Base-by-base conservation (phyloP, 2,113 vertebrate species). In the Hemiscyllium ocellatum region DNA sequence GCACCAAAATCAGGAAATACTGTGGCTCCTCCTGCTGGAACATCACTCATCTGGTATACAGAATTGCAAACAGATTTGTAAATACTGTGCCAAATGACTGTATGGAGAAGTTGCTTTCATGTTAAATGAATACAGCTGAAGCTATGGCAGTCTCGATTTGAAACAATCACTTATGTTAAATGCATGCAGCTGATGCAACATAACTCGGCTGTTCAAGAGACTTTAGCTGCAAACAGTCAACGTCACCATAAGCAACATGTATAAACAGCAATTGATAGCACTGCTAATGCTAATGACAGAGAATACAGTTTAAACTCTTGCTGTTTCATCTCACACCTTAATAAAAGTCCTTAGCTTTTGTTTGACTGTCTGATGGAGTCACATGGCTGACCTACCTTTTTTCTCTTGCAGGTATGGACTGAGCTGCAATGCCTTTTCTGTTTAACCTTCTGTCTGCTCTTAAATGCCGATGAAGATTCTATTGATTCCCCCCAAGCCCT, bases 1-100 rank as follows among this genome's bases (percentile, higher is more conserved):
- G 99, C 99, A 95, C 99, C 99, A 96, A 99, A 98, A 96, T 99
- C 99, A 85, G 99, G 99, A 96, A 99, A 99, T 93, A 99, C 99
- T 0, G 99, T 99, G 24, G 99, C 99, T 89, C 99, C 99, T 96
- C 99, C 99, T 68, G 99, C 98, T 97, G 99, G 98, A 2, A 99
- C 99, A 90, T 99, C 99, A 72, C 98, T 99, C 99, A 99, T 99
- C 99, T 99, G 97, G 69, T 95, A 96, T 97, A 95, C 97, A 90
- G 42, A 98, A 97, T 86, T 65, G 69, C 94, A 95, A 95, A 95
- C 94, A 95, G 68, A 50, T 95, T 95, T 22, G 47, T 95, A 24
- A 95, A 72, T 95, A 52, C 7, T 17, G 42, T 50, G 68, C 65
- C 66, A 94, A 42, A 0, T 61, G 76, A 26, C 33, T 65, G 80